Base-by-base conservation (phyloP, 2,797 vertebrate species). In the Eurystomus glaucurus region DNA sequence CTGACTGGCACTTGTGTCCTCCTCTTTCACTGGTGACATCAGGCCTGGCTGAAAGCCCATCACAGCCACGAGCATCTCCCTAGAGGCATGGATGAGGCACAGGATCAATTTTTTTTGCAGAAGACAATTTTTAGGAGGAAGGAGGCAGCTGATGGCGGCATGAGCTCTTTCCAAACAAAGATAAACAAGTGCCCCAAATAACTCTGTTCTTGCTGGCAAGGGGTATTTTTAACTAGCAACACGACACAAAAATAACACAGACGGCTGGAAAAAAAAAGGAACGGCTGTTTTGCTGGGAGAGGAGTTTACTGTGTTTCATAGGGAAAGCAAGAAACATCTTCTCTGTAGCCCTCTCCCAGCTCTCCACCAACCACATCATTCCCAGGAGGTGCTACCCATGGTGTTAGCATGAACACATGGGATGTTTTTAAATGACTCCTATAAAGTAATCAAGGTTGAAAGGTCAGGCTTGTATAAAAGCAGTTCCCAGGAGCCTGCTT, bases 151-250 rank as follows among this genome's bases (percentile, higher is more conserved):
- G 88, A 96, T 57, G 21, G 70, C 22, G 60, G 79, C 0, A 6
- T 57, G 60, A 1, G 33, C 82, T 94, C 76, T 75, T 94, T 87
- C 87, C 94, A 95, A 96, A 94, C 85, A 90, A 92, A 97, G 94
- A 90, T 84, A 97, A 96, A 96, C 83, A 96, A 91, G 68, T 62
- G 61, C 95, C 85, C 87, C 91, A 97, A 95, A 98, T 97, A 95
- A 95, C 88, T 77, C 66, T 1, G 14, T 93, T 95, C 89, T 93
- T 96, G 92, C 58, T 91, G 90, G 91, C 69, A 91, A 85, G 65
- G 90, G 62, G 58, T 96, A 96, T 97, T 98, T 97, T 96, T 96
- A 96, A 94, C 71, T 52, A 84, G 74, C 61, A 94, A 80, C 5
- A 9, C 0, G 11, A 51, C 82, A 90, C 85, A 74, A 57, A 88